Conservation (phyloP, 2,113 vertebrate species). For the Megalops atlanticus region DNA sequence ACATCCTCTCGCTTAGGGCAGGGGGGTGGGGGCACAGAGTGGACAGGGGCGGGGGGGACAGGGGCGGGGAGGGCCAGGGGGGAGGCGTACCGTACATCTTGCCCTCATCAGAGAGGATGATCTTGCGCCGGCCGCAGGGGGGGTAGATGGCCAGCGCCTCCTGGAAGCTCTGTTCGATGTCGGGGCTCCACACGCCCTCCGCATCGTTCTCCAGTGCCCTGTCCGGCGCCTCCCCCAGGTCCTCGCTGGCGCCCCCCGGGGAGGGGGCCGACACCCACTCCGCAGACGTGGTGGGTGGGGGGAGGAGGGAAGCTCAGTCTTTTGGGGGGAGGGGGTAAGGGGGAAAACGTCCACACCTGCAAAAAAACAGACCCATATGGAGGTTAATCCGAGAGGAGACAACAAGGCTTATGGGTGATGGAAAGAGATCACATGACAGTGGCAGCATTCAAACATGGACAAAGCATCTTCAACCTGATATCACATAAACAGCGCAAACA, state of each 20-base stretch:
- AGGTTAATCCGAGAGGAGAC: slow-evolving; percentile 6
- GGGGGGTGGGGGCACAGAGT: neutral
- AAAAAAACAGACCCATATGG: slow-evolving; percentile 8
- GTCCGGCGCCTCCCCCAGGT: slow-evolving; percentile 85
- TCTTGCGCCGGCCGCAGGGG: slow-evolving; percentile 82
- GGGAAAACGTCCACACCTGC: neutral
- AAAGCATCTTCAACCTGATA: too few relatives aligned
- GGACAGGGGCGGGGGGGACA: neutral
- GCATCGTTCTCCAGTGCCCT: slow-evolving; percentile 97
- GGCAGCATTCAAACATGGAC: too few relatives aligned
- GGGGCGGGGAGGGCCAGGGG: neutral
- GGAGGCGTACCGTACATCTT: slow-evolving; percentile 90
- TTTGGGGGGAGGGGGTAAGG: slow-evolving; percentile 27
- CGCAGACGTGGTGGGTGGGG: slow-evolving; percentile 74
- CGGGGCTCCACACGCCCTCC: slow-evolving; percentile 96
- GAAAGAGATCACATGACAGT: neutral
- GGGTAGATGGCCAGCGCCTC: slow-evolving; percentile 86
- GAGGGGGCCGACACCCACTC: slow-evolving; percentile 87
- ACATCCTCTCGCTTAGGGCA: too few relatives aligned
- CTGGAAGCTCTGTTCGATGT: slow-evolving; percentile 97
- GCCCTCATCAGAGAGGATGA: slow-evolving; percentile 87
- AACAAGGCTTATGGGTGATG: neutral
- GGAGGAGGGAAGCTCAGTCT: slow-evolving; percentile 35
- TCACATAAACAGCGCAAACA: too few relatives aligned
- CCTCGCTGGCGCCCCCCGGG: slow-evolving; percentile 86